Evolutionary conservation across 2,888 invertebrate species (phyloP).

Genomic region (Allacma fusca): DNA sequence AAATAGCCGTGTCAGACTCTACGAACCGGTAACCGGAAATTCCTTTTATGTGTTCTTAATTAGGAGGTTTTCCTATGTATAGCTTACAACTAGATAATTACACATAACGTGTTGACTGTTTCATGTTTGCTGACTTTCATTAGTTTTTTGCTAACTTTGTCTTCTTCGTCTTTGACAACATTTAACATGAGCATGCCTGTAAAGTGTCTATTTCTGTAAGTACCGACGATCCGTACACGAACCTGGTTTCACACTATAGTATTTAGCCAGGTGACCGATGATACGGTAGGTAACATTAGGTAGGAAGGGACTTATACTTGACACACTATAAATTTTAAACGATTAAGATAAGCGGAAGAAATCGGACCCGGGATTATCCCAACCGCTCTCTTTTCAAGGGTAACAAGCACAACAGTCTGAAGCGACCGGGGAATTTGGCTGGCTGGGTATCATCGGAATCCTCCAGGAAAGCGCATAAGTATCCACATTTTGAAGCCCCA

Average conservation of each 20-base stretch:
- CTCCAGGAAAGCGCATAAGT: conserved; percentile 69
- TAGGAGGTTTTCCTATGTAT: too few relatives aligned
- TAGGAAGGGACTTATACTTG: not conserved
- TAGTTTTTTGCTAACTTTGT: too few relatives aligned
- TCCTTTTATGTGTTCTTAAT: not conserved
- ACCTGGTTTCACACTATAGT: too few relatives aligned
- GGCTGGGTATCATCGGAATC: conserved; percentile 61
- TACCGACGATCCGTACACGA: too few relatives aligned
- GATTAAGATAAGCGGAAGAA: conserved; percentile 29
- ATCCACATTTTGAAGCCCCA: conserved; percentile 65
- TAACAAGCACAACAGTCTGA: conserved; percentile 68
- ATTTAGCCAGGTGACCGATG: too few relatives aligned
- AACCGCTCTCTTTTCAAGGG: conserved; percentile 56
- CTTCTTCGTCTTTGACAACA: too few relatives aligned
- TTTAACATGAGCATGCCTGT: too few relatives aligned
- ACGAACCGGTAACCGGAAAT: conserved; percentile 45
- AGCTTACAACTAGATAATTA: too few relatives aligned
- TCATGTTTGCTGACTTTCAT: too few relatives aligned
- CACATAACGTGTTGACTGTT: too few relatives aligned
- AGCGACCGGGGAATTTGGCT: conserved; percentile 71
- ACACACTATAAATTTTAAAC: conserved; percentile 23
- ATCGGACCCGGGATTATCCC: conserved; percentile 22
- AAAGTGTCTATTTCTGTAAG: too few relatives aligned
- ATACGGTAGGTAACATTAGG: not conserved
- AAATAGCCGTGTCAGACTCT: conserved; percentile 49